Base-by-base conservation (phyloP, 2,113 vertebrate genomes). In the Micromys minutus region DNA sequence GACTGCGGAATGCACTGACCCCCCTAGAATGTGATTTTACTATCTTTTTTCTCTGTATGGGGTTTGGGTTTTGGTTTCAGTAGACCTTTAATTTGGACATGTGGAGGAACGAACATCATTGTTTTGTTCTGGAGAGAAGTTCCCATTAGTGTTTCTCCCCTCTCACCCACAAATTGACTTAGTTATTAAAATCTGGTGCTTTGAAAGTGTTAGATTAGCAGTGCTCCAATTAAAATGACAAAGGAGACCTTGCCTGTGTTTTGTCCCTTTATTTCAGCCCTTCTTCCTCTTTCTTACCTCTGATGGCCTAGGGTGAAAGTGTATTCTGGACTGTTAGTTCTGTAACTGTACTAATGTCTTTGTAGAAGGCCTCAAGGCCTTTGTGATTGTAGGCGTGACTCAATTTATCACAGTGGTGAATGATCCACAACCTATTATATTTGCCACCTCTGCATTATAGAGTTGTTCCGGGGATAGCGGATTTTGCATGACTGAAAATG, bases 11-110 rank as follows among this genome's bases (percentile, higher is more conserved):
- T 99, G 98, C 98, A 98, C 98, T 99, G 98, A 98, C 98, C 98
- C 98, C 98, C 98, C 98, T 98, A 99, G 98, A 99, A 99, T 99
- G 98, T 99, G 98, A 99, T 98, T 98, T 95, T 98, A 98, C 93
- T 97, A 98, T 97, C 98, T 93, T 98, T 98, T 84, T 61, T 57
- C 75, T 81, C 93, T 92, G 11, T 94, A 88, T 96, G 93, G 94
- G 89, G 80, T 72, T 97, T 97, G 79, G 79, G 97, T 95, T 94
- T 86, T 12, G 31, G 61, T 95, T 97, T 94, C 13, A 45, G 69
- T 94, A 94, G 91, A 87, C 42, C 34, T 87, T 67, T 39, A 83
- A 95, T 95, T 88, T 90, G 89, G 52, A 89, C 65, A 15, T 95
- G 86, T 94, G 86, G 87, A 96, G 59, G 93, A 94, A 89, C 93